These are phyloP conservation scores for Helobdella robusta DNA, from an alignment of 2,888 invertebrate genomes.

Conservation along the genomic window DNA sequence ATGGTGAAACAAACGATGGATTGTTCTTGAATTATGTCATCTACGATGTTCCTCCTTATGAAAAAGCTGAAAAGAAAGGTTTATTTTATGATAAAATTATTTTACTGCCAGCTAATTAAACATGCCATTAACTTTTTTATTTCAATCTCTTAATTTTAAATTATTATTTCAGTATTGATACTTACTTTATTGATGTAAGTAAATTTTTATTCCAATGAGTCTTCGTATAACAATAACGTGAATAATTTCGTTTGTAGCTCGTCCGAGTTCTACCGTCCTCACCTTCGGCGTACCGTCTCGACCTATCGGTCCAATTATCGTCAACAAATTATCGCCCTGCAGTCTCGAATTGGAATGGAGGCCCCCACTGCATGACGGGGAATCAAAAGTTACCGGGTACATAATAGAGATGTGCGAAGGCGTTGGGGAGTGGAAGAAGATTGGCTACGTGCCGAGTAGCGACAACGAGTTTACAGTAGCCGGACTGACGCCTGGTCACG, in stretches of 20 bases:
- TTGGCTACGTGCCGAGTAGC: slow-evolving; percentile 34
- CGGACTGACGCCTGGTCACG: slow-evolving; percentile 38
- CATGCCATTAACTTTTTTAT: no score
- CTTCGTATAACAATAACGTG: no score
- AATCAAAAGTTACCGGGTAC: slow-evolving; percentile 45
- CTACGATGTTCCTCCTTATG: slow-evolving; percentile 15
- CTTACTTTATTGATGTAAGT: no score
- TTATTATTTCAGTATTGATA: no score
- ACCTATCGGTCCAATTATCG: slow-evolving; percentile 36
- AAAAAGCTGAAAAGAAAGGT: neutral
- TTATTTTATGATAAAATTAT: neutral
- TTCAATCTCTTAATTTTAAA: no score
- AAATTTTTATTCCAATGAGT: no score
- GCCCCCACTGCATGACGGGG: slow-evolving; percentile 50
- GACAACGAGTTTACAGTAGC: slow-evolving; percentile 36
- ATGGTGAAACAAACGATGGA: slow-evolving; percentile 56
- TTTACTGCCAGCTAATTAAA: no score
- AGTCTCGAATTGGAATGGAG: slow-evolving; percentile 47
- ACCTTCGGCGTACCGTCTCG: slow-evolving; percentile 32
- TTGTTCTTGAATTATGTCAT: slow-evolving; percentile 14
- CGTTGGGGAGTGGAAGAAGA: slow-evolving; percentile 34
- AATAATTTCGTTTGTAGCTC: no score
- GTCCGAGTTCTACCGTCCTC: neutral
- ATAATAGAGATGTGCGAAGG: slow-evolving; percentile 39
- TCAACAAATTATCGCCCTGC: slow-evolving; percentile 35